Evolutionary conservation across 2,797 vertebrate species (phyloP), one percentile per base, ranked within the genome.

Genomic region (Sebastes nivosus): DNA sequence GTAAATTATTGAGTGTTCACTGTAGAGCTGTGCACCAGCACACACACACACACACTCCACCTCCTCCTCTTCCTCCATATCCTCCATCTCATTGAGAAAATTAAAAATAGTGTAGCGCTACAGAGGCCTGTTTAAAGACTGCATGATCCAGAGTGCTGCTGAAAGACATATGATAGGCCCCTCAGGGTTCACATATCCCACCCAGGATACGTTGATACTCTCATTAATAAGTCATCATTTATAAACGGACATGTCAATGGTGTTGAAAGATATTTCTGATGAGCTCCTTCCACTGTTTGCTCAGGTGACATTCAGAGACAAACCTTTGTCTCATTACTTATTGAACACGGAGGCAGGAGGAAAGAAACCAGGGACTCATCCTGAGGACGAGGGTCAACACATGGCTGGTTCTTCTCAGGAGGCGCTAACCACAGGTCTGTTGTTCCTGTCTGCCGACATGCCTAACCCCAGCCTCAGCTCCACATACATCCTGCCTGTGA

Each of bases 261-360:
- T 67, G 24, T 27, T 58, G 1, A 11, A 13, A 34, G 3, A 13
- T 60, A 12, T 71, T 50, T 55, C 12, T 75, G 55, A 79, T 63
- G 9, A 52, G 20, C 12, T 34, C 30, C 18, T 80, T 22, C 78
- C 2, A 65, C 84, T 88, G 2, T 82, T 81, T 85, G 73, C 8
- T 20, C 90, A 98, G 97, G 95, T 97, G 86, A 95, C 79, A 0
- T 97, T 96, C 82, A 84, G 80, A 82, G 94, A 95, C 65, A 96
- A 88, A 42, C 85, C 95, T 57, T 88, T 97, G 86, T 94, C 93
- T 79, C 85, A 91, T 81, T 94, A 95, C 72, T 14, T 90, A 80
- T 72, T 83, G 81, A 93, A n/a, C 72, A 82, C 60, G 25, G 27
- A 22, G 30, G 78, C 73, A 8, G 66, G 77, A 77, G 82, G 71